These are phyloP conservation scores for Xanthorhoe spadicearia DNA, from an alignment of 2,888 invertebrate genomes.

Conservation along the genomic window DNA sequence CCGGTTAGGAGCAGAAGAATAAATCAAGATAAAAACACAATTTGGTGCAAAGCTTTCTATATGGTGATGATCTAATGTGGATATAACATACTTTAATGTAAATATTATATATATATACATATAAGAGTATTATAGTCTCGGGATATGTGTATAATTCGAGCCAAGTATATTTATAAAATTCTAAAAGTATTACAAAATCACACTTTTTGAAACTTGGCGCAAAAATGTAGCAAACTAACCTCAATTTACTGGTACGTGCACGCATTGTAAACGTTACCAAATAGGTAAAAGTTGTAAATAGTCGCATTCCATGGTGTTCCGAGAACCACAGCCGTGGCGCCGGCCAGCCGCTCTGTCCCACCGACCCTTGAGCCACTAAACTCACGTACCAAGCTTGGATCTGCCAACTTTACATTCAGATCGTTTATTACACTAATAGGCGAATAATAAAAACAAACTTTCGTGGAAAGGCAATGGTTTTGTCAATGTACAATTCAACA, in stretches of 20 bases:
- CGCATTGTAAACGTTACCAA: slow-evolving; percentile 78
- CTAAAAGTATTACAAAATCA: no score
- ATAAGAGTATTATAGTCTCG: no score
- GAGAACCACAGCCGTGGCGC: slow-evolving; percentile 73
- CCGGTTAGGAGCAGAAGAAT: no score
- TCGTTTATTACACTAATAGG: slow-evolving; percentile 41
- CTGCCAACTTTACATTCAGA: slow-evolving; percentile 46
- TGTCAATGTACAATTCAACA: slow-evolving; percentile 35
- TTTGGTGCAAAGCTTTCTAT: no score
- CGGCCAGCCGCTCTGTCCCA: slow-evolving; percentile 52
- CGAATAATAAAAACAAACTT: slow-evolving; percentile 35
- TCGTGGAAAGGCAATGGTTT: slow-evolving; percentile 39
- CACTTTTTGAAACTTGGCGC: not conserved
- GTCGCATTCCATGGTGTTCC: slow-evolving; percentile 78
- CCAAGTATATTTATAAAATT: no score
- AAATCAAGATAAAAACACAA: no score
- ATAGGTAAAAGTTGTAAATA: slow-evolving; percentile 83
- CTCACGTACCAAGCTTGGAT: slow-evolving; percentile 46
- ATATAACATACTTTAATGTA: no score
- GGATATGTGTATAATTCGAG: no score
- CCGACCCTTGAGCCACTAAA: slow-evolving; percentile 53
- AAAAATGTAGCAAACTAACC: not conserved
- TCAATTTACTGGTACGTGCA: slow-evolving; percentile 58
- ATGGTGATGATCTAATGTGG: no score
- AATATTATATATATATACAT: no score